Percentiles rank a stretch among this genome's conserved stretches.
These are phyloP conservation scores for Burhinus oedicnemus DNA, from an alignment of 2,113 vertebrate species.

Conservation along the genomic window DNA sequence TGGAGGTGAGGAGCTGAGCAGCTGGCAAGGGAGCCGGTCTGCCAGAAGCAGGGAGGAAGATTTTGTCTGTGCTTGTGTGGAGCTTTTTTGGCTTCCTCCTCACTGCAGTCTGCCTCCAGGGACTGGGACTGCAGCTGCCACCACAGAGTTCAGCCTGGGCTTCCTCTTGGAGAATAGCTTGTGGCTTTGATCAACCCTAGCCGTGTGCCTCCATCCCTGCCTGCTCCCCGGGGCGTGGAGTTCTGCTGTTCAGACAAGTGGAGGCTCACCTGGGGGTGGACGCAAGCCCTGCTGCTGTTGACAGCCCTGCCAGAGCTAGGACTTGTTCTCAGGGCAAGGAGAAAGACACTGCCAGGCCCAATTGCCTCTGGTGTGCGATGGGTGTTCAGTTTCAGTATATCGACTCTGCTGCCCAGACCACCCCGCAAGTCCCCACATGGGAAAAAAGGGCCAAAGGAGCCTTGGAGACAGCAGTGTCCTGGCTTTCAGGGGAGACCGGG, in stretches of 20 bases:
- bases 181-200: conserved; percentile 9
- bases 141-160: neutral
- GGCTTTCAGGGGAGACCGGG: neutral
- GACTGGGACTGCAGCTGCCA: neutral
- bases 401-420: neutral
- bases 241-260: neutral
- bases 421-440: neutral
- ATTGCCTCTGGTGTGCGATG: neutral
- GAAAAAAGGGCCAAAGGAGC: neutral
- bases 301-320: neutral
- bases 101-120: neutral
- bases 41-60: neutral
- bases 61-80: neutral
- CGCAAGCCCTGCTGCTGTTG: neutral
- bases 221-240: neutral
- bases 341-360: neutral
- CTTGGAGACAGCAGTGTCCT: neutral
- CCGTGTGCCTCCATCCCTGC: neutral
- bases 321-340: neutral
- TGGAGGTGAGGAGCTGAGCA: neutral
- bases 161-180: neutral
- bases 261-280: neutral
- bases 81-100: neutral
- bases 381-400: neutral
- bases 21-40: neutral